Percentiles rank a stretch among this genome's conserved stretches.
Conservation (phyloP, 35 echinoderm and acorn worm species). For the Chiridota heheva region DNA sequence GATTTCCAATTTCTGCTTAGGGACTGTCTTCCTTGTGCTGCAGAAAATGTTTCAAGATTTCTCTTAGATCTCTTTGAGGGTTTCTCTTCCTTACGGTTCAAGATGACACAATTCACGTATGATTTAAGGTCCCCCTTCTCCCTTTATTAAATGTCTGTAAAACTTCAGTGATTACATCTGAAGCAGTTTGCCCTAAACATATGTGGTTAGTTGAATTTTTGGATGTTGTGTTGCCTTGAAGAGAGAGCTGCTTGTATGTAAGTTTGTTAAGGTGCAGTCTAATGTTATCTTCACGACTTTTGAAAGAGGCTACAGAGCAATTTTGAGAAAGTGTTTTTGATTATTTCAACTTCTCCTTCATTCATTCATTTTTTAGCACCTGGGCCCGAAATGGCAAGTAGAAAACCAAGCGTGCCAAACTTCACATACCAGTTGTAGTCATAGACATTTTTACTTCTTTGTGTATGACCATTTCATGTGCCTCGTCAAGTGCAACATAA, state of each 20-base stretch:
- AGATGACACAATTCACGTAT: slow-evolving; percentile 24
- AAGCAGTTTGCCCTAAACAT: too few relatives aligned
- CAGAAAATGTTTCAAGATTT: slow-evolving; percentile 31
- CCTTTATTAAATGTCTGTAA: slow-evolving; percentile 14
- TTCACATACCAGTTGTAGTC: slow-evolving; percentile 19
- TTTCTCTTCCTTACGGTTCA: background rate
- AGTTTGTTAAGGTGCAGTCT: too few relatives aligned
- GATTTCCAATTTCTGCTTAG: slow-evolving; percentile 26
- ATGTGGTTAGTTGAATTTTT: too few relatives aligned
- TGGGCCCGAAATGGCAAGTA: slow-evolving; percentile 31
- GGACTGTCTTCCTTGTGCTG: background rate
- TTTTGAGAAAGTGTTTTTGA: too few relatives aligned
- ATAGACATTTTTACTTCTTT: slow-evolving; percentile 48
- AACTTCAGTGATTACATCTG: background rate
- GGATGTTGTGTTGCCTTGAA: too few relatives aligned
- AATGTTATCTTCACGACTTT: too few relatives aligned
- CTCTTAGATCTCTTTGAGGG: too few relatives aligned
- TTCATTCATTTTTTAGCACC: slow-evolving; percentile 29
- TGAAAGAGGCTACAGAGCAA: too few relatives aligned
- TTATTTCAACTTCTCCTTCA: too few relatives aligned
- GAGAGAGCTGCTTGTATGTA: too few relatives aligned
- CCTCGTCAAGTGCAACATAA: slow-evolving; percentile 51
- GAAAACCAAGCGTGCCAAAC: slow-evolving; percentile 4
- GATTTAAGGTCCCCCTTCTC: slow-evolving; percentile 21
- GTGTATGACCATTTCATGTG: slow-evolving; percentile 52